phyloP scores from a whole-genome alignment of 2,113 vertebrate species.

The Thunnus maccoyii region DNA sequence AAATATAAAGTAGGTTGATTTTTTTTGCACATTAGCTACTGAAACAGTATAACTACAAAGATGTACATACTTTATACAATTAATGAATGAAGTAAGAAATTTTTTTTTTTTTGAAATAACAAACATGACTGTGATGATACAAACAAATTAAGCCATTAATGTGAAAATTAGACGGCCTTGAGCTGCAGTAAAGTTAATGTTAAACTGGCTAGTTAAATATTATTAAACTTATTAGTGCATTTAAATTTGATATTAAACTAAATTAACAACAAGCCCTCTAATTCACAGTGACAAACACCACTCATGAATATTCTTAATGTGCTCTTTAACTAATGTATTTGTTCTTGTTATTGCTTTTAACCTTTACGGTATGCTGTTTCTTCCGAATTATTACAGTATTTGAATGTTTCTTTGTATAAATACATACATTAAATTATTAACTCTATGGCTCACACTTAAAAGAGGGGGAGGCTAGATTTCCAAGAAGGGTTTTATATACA shows the following conservation, averaged over 20 bases:
- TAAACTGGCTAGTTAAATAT: slow-evolving; percentile 8
- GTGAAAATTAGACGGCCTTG: slow-evolving; percentile 2
- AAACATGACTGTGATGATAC: not conserved
- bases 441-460: not conserved
- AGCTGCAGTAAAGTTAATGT: not conserved
- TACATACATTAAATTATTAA: not conserved
- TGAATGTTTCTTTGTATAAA: not conserved
- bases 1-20: no score
- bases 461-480: not conserved
- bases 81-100: not conserved
- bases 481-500: not conserved
- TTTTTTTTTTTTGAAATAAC: not conserved
- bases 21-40: no score
- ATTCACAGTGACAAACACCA: not conserved
- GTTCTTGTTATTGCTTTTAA: not conserved
- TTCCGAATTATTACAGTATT: no score
- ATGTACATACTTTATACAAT: no score
- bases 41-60: no score
- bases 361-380: not conserved
- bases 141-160: slow-evolving; percentile 27
- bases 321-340: no score
- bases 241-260: not conserved
- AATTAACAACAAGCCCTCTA: not conserved
- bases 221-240: not conserved
- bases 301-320: not conserved